Conservation (phyloP, 2,113 vertebrate genomes). For the Emydura subglobosa region DNA sequence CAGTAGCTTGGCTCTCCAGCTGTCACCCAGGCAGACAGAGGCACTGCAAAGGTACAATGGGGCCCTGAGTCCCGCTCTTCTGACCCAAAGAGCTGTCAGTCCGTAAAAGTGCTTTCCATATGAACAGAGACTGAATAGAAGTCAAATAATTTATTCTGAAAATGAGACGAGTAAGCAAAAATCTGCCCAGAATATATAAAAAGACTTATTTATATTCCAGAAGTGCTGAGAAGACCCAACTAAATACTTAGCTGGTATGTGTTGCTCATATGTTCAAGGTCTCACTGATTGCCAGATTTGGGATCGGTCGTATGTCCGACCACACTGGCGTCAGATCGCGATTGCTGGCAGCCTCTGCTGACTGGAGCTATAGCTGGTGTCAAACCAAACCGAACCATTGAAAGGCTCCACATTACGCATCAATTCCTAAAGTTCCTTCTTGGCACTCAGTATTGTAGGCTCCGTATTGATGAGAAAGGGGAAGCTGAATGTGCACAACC, state of each 20-base stretch:
- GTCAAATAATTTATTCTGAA: not conserved
- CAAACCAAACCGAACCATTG: too few species aligned
- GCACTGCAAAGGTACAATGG: not conserved
- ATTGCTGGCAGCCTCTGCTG: too few species aligned
- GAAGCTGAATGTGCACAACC: too few species aligned
- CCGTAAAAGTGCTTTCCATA: not conserved
- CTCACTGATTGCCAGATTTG: not conserved
- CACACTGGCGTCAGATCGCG: too few species aligned
- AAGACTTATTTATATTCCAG: not conserved
- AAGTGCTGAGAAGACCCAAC: not conserved
- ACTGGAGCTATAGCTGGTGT: too few species aligned
- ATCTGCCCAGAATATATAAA: not conserved
- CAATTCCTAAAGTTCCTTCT: too few species aligned
- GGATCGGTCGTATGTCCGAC: too few species aligned
- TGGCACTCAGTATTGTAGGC: too few species aligned
- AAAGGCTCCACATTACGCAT: too few species aligned
- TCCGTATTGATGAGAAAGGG: too few species aligned
- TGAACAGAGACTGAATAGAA: not conserved
- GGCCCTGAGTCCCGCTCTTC: not conserved
- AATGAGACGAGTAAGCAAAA: not conserved
- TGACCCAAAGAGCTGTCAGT: not conserved
- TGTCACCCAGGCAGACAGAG: not conserved
- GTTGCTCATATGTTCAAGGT: not conserved
- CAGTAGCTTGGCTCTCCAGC: not conserved
- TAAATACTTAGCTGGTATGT: too few species aligned